Evolutionary conservation across 2,113 vertebrate species (phyloP).

Genomic region (Morone saxatilis): DNA sequence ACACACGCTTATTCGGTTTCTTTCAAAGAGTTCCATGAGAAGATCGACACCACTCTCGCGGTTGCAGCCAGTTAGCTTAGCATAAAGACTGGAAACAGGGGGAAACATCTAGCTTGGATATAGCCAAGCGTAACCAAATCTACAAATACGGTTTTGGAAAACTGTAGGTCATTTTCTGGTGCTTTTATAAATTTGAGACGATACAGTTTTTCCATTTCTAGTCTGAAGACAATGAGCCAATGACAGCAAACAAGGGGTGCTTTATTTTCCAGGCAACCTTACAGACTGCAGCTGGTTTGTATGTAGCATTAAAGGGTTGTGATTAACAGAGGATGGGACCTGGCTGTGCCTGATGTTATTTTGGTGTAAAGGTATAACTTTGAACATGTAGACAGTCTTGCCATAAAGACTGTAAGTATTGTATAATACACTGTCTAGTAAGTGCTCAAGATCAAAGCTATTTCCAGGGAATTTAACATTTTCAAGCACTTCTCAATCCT

Average conservation of each 20-base stretch:
- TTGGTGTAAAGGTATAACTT: background rate
- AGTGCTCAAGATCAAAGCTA: background rate
- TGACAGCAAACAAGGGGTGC: background rate
- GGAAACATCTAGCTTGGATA: background rate
- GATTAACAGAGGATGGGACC: background rate
- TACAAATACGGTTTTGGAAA: background rate
- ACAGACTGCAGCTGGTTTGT: background rate
- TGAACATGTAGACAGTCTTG: background rate
- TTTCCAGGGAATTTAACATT: background rate
- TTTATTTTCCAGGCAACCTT: constrained; percentile 16
- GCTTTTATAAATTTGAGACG: background rate
- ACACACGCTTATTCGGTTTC: background rate
- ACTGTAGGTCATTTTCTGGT: background rate
- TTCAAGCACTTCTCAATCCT: background rate
- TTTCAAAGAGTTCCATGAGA: background rate
- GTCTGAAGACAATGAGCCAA: constrained; percentile 1
- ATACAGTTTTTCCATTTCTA: background rate
- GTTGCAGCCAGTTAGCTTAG: background rate
- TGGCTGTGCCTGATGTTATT: background rate
- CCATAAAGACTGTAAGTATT: background rate
- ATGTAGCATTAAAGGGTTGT: background rate
- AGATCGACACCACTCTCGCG: background rate
- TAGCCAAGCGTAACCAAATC: no score
- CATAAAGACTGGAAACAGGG: background rate
- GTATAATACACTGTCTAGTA: background rate